Conservation (phyloP, 2,113 vertebrate genomes). For the Crotophaga sulcirostris region DNA sequence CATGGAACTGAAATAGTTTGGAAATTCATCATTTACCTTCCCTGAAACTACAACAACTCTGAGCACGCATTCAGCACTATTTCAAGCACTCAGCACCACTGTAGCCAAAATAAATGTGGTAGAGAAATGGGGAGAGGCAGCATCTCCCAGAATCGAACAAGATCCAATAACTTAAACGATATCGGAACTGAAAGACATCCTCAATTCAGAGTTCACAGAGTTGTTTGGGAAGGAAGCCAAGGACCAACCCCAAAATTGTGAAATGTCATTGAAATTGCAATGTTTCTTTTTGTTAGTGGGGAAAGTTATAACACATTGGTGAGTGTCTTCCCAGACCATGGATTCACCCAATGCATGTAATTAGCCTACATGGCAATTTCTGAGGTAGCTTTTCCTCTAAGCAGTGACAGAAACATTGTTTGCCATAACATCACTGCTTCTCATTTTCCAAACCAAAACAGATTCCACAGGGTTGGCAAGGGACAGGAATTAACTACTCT, state of each 20-base stretch:
- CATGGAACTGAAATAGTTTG: not conserved
- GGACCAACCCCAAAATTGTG: not conserved
- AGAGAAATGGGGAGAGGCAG: not conserved
- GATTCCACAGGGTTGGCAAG: not conserved
- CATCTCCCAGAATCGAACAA: not conserved
- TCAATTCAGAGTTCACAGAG: not conserved
- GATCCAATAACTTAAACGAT: not conserved
- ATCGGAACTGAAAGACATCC: not conserved
- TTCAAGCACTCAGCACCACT: not conserved
- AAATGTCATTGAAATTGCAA: not conserved
- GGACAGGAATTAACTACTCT: not conserved
- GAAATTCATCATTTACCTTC: not conserved
- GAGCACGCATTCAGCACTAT: not conserved
- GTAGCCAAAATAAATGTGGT: not conserved
- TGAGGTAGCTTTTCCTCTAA: not conserved
- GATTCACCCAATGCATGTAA: fast-evolving
- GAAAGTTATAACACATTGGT: not conserved
- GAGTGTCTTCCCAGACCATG: not conserved
- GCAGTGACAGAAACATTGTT: not conserved
- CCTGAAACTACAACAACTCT: not conserved
- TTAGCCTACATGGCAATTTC: not conserved
- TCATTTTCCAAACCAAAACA: not conserved
- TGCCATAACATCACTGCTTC: not conserved
- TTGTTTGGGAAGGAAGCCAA: not conserved
- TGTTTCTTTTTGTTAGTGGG: not conserved